A percentile compares a stretch with the other conserved stretches of the same genome.
Evolutionary conservation across 1,140 invertebrate species (phyloP).

Genomic region (Vanessa tameamea): DNA sequence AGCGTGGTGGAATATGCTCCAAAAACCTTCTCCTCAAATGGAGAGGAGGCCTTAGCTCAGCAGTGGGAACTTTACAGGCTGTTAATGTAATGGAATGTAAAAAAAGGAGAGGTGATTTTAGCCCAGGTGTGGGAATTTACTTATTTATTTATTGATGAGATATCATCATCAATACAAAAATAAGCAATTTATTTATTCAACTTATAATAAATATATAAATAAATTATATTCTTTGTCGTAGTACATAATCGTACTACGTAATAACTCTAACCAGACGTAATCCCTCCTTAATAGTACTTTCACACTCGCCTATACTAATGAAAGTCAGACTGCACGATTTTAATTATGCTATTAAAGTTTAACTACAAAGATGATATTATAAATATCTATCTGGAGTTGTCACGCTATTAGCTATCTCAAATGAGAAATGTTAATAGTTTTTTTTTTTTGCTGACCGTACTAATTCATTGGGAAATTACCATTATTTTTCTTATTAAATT

Average conservation of each 20-base stretch:
- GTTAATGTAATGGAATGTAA: no score
- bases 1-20: no score
- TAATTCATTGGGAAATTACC: neutral
- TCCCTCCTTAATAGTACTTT: constrained; percentile 60
- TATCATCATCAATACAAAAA: no score
- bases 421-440: neutral
- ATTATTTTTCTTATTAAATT: neutral
- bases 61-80: no score
- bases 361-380: constrained; percentile 31
- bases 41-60: no score
- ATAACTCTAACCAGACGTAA: constrained; percentile 61
- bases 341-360: constrained; percentile 33
- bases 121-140: no score
- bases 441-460: neutral
- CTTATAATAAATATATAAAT: no score
- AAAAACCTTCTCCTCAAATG: no score
- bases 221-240: neutral
- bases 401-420: constrained; percentile 1
- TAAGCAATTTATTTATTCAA: no score
- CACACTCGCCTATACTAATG: constrained; percentile 52
- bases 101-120: no score
- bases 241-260: constrained; percentile 50
- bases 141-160: no score
- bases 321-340: constrained; percentile 42
- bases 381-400: constrained; percentile 34